Base-by-base conservation (phyloP, 2,888 invertebrate species). In the Brenthis hecate region DNA sequence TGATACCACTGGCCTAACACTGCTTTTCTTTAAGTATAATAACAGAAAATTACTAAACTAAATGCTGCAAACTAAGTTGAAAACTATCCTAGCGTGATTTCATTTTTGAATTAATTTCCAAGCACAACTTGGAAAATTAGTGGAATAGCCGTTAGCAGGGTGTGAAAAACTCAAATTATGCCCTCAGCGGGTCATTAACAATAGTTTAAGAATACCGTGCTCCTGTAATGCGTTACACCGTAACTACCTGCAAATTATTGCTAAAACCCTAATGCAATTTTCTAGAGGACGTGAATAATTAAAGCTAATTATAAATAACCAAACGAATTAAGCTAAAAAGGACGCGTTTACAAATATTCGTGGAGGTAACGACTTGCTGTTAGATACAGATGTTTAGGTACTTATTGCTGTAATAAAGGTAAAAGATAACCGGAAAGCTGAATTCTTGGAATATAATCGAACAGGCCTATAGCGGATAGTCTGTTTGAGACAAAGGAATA, bases 121-220 rank as follows among this genome's bases (percentile, higher is more conserved):
- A 76, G 78, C 78, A 80, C 78, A 85, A 85, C 84, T 83, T 84
- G 82, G 81, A 79, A 85, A 89, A 91, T 89, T 88, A 88, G 88
- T 87, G 85, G 80, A 89, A 89, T 86, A 84, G 85, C 86, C 84
- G 82, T 86, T 86, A 85, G 83, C 82, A 81, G 79, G 85, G 85
- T 84, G 85, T 82, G 84, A 89, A 90, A 82, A 80, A 81, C 78
- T 85, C 86, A 87, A 91, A 92, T 92, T 91, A 91, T 82, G 80
- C 88, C 85, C 91, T 91, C 82, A 85, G 79, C 78, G 83, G 80
- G 89, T 88, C 91, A 88, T 92, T 91, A 91, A 91, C 89, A 85
- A 89, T 88, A 89, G 89, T 91, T 88, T 87, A 76, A 77, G 77
- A 76, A 76, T 71, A 70, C 76, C 78, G 75, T 70, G 70, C 61